Base-by-base conservation (phyloP, 2,888 invertebrate genomes). In the Silvanus unidentatus region DNA sequence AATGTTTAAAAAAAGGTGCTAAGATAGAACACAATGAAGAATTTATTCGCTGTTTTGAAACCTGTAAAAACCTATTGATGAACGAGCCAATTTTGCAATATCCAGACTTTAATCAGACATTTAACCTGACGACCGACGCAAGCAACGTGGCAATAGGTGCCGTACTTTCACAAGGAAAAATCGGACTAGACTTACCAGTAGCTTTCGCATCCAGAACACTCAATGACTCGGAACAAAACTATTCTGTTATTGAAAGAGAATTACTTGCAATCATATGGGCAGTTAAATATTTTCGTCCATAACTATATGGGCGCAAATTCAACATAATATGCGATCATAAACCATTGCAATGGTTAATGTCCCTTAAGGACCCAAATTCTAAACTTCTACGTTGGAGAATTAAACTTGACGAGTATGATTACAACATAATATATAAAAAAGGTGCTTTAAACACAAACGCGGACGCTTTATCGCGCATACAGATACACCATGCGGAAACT, bases 271-370 rank as follows among this genome's bases (percentile, higher is more conserved):
- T 43, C 1, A 40, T 50, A 2, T 48, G 45, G 45, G 40, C 42
- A 1, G 15, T 35, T 2, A 43, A 45, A 38, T 43, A 48, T 14
- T 48, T 46, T 14, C 10, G 46, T n/a, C 43, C 49, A n/a, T 47
- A 47, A 9, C 8, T 43, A 1, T 47, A 32, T 16, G 43, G 36
- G 11, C n/a, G 30, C 12, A 39, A 43, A 37, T 51, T 49, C 16
- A 45, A 32, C 13, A 32, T 32, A 5, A 32, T 12, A 3, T 54
- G 51, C 2, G 55, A 58, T 35, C 59, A 57, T 29, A 54, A 49
- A 42, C 54, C 53, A 2, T 38, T 58, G 14, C 44, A 53, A 34
- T 57, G 57, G 55, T 15, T 55, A 5, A 48, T 47, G 35, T 47
- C 43, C 2, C 14, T 53, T 4, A 52, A 53, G 44, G 46, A 52